phyloP scores from a whole-genome alignment of 2,113 vertebrate species.

The Heteronetta atricapilla region DNA sequence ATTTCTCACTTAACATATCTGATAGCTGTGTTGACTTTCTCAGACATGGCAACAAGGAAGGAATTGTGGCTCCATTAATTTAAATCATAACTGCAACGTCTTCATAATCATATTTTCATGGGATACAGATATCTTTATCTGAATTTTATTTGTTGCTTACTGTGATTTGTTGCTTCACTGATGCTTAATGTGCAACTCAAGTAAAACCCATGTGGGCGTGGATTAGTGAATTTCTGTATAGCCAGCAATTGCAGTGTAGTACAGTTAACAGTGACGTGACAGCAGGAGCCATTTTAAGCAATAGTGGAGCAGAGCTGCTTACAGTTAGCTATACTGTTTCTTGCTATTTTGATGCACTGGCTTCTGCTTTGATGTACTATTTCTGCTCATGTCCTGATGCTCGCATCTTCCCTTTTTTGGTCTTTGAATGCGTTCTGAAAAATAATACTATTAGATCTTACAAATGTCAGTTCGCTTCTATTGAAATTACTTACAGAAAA shows the following conservation, averaged over 20 bases:
- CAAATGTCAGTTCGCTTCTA: neutral
- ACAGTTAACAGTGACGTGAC: neutral
- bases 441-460: neutral
- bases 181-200: neutral
- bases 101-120: neutral
- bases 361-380: neutral
- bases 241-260: neutral
- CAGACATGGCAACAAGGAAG: neutral
- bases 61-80: neutral
- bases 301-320: too few species aligned
- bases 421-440: neutral
- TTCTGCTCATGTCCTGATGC: neutral
- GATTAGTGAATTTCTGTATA: neutral
- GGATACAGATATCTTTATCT: neutral
- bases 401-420: neutral
- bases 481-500: neutral
- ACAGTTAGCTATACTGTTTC: neutral
- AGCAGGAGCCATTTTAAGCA: too few species aligned
- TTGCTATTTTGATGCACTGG: neutral
- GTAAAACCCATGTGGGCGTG: neutral
- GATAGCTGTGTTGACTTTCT: neutral
- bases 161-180: neutral
- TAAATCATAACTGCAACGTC: neutral
- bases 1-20: neutral
- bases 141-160: neutral